Percentiles rank a stretch among this genome's conserved stretches.
Conservation (phyloP, 2,113 vertebrate genomes). For the Porphyrio hochstetteri region DNA sequence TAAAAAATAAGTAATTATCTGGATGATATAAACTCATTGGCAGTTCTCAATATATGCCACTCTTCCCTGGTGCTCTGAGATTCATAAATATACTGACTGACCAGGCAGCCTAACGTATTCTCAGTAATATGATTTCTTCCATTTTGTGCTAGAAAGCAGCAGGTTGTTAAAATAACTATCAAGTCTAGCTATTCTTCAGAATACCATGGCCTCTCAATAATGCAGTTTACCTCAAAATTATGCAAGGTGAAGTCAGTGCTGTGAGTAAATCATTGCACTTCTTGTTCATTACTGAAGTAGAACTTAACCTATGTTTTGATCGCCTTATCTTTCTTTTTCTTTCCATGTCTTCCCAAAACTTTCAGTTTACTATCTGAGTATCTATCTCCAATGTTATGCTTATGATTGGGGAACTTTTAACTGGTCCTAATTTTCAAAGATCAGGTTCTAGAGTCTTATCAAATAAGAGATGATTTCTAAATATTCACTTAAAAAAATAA, state of each 20-base stretch:
- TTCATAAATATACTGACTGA: not conserved
- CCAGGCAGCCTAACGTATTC: not conserved
- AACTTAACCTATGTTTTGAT: not conserved
- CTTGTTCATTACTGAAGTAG: not conserved
- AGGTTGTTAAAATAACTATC: not conserved
- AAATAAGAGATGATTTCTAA: not conserved
- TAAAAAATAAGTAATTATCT: not conserved
- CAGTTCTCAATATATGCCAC: fast-evolving
- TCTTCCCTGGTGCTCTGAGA: not conserved
- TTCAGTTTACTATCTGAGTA: not conserved
- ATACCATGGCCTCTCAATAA: not conserved
- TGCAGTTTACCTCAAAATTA: not conserved
- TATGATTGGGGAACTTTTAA: not conserved
- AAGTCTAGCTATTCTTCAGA: not conserved
- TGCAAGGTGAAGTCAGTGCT: not conserved
- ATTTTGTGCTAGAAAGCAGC: not conserved
- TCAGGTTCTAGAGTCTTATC: not conserved
- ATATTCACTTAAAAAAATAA: not conserved
- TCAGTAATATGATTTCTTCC: not conserved
- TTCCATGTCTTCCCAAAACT: fast-evolving
- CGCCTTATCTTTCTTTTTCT: not conserved
- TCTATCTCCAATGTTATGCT: not conserved
- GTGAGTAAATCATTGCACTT: not conserved
- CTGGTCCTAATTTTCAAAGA: not conserved
- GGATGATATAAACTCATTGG: not conserved